Percentiles rank a stretch among this genome's conserved stretches.
These are phyloP conservation scores for Microtus pennsylvanicus DNA, from an alignment of 2,113 vertebrate species.

Conservation along the genomic window DNA sequence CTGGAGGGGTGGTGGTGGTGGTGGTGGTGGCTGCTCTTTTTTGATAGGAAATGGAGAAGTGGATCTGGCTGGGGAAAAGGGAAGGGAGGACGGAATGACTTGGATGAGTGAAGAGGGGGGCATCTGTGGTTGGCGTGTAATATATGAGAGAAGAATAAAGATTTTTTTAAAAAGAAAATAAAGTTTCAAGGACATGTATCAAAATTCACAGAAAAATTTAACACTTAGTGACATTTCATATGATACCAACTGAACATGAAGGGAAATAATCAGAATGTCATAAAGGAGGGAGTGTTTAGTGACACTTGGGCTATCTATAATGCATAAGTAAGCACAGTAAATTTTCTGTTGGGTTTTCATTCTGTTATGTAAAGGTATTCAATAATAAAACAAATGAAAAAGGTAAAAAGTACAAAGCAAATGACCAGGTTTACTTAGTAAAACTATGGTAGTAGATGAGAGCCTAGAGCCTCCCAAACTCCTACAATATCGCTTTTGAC, in stretches of 20 bases:
- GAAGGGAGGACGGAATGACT: neutral
- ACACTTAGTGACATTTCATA: neutral
- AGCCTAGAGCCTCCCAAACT: neutral
- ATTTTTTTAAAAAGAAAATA: neutral
- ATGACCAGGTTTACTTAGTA: neutral
- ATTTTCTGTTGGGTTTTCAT: neutral
- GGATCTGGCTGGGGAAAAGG: neutral
- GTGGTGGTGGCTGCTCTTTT: neutral
- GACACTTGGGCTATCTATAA: neutral
- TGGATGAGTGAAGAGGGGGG: neutral
- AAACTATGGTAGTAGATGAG: neutral
- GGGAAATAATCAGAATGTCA: neutral
- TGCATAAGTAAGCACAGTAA: neutral
- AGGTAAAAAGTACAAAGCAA: neutral
- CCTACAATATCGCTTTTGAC: neutral
- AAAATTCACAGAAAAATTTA: neutral
- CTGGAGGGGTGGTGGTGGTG: no score
- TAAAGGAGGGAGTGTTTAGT: neutral
- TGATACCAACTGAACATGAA: neutral
- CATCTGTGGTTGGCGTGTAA: neutral
- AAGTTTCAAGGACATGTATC: neutral
- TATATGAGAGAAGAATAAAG: neutral
- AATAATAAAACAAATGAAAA: neutral
- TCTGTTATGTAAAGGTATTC: neutral
- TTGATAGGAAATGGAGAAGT: neutral